These are phyloP conservation scores for Oreotragus oreotragus DNA, from an alignment of 2,113 vertebrate species.

Conservation along the genomic window DNA sequence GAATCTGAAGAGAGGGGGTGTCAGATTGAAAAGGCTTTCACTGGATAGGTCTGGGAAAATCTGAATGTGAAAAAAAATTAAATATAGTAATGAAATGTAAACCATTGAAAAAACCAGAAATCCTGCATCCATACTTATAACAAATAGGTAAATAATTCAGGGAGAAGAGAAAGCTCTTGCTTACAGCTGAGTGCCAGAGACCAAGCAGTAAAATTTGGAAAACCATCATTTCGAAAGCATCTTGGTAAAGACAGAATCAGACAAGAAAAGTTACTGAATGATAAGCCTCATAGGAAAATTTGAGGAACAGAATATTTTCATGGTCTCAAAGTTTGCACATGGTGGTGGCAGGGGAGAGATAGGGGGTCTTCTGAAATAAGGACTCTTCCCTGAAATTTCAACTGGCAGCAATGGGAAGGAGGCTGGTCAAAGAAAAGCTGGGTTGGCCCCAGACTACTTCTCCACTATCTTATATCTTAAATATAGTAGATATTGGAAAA, in stretches of 20 bases:
- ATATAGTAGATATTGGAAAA: constrained; percentile 47
- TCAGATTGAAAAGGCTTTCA: not conserved
- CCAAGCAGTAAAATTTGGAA: not conserved
- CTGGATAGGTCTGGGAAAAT: not conserved
- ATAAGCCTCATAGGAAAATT: not conserved
- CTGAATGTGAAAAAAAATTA: not conserved
- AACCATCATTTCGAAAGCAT: not conserved
- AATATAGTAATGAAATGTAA: not conserved
- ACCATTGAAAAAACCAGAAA: not conserved
- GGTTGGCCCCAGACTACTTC: not conserved
- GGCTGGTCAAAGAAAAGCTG: not conserved
- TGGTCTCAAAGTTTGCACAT: not conserved
- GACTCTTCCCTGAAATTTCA: constrained; percentile 3
- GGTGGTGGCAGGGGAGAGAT: rapidly evolving
- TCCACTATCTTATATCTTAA: constrained; percentile 37
- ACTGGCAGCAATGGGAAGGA: not conserved
- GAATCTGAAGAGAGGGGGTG: not conserved
- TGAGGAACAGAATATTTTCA: not conserved
- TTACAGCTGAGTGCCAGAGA: not conserved
- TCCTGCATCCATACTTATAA: not conserved
- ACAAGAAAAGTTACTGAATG: not conserved
- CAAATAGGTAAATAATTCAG: not conserved
- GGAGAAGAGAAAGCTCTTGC: not conserved
- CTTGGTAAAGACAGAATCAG: not conserved
- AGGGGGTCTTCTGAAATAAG: not conserved